Evolutionary conservation across 2,113 vertebrate genomes (phyloP).

Genomic region (Proteles cristata): DNA sequence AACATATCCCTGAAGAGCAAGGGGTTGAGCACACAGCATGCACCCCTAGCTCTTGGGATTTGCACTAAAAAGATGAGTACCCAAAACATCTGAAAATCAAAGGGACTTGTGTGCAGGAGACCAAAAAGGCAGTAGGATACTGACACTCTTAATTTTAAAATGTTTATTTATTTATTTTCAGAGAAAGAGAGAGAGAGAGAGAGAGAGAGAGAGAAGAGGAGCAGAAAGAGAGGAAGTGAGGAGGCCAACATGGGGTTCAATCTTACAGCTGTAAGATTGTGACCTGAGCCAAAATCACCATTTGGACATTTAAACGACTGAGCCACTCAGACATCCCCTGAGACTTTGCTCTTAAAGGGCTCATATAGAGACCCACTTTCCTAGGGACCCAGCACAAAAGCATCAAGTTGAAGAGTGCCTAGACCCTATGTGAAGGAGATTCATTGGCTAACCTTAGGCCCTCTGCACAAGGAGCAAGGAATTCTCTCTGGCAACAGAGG

Average conservation of each 20-base stretch:
- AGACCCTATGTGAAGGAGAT: neutral
- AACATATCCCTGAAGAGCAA: neutral
- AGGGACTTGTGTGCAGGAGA: neutral
- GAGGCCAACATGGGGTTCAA: no score
- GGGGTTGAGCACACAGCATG: neutral
- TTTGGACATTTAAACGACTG: no score
- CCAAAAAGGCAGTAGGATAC: neutral
- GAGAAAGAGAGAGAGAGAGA: no score
- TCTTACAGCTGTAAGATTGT: no score
- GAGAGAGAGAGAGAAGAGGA: no score
- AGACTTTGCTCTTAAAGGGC: neutral
- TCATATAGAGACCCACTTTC: neutral
- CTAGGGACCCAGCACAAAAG: neutral
- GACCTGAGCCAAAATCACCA: no score
- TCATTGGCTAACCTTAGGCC: neutral
- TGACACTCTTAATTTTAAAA: neutral
- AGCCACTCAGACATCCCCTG: neutral
- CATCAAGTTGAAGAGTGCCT: neutral
- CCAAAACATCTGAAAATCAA: neutral
- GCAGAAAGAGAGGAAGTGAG: no score
- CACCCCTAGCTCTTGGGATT: neutral
- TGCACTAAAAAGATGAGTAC: neutral
- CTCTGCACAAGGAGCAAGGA: neutral
- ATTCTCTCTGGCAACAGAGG: neutral
- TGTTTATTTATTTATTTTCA: no score